phyloP scores from a whole-genome alignment of 2,797 vertebrate species.

The Gobionotothen gibberifrons region DNA sequence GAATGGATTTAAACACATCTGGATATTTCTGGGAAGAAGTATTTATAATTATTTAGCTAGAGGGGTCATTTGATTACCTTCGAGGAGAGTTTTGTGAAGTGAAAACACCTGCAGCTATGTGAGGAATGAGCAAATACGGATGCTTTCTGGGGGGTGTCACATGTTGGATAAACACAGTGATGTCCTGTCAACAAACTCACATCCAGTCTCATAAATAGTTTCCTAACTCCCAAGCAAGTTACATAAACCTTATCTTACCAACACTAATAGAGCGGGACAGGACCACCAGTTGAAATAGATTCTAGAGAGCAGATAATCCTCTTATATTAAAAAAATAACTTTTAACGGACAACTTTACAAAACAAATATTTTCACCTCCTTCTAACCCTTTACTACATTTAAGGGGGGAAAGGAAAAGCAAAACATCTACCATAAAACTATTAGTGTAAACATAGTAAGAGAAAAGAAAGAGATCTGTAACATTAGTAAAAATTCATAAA shows the following conservation, averaged over 20 bases:
- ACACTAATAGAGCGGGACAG: background rate
- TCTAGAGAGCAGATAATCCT: background rate
- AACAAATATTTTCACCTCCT: no score
- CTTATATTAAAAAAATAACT: no score
- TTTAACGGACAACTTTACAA: no score
- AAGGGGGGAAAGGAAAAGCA: no score
- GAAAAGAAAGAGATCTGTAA: background rate
- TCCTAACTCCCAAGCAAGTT: constrained; percentile 6
- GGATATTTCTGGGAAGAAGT: background rate
- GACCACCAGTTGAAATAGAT: background rate
- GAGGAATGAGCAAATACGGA: background rate
- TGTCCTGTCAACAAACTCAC: constrained; percentile 24
- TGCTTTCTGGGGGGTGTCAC: constrained; percentile 13
- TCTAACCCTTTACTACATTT: no score
- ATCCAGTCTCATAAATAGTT: constrained; percentile 5
- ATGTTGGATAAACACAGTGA: constrained; percentile 35
- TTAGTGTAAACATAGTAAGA: background rate
- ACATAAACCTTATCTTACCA: constrained; percentile 6
- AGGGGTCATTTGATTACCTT: constrained; percentile 7
- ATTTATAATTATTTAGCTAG: background rate
- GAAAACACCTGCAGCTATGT: constrained; percentile 18
- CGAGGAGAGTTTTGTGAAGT: background rate
- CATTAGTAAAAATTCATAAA: background rate
- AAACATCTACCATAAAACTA: no score
- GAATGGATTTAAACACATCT: background rate